Base-by-base conservation (phyloP, 1,140 invertebrate species). In the Meloidogyne exigua region DNA sequence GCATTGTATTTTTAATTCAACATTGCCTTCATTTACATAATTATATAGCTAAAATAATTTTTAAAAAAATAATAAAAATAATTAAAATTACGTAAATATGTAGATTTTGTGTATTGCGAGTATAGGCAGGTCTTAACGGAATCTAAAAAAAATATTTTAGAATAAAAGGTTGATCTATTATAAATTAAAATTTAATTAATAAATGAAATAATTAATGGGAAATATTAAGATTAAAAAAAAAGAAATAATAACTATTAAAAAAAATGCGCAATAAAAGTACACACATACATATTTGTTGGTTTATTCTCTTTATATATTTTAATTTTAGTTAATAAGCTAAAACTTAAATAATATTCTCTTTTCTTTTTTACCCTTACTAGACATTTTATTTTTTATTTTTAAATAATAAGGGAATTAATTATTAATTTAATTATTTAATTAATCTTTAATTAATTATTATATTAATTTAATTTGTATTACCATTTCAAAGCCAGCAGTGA, bases 401-500 rank as follows among this genome's bases (percentile, higher is more conserved):
- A n/a, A n/a, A n/a, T n/a, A n/a, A n/a, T n/a, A n/a, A n/a, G n/a
- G n/a, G n/a, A n/a, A n/a, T n/a, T n/a, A n/a, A n/a, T n/a, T n/a
- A n/a, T n/a, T 32, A 32, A 32, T 23, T 9, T 65, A 72, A 23
- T 11, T 57, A 72, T 63, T 57, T 72, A 13, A 63, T 21, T 4
- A 65, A 39, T 10, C 28, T 65, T 21, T 32, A 32, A n/a, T n/a
- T n/a, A 32, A 32, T 32, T 32, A 32, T 3, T 32, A 32, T 3
- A 32, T 32, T 32, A 32, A 32, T 3, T 32, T 3, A 32, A 3
- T 32, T 3, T 32, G 28, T 32, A n/a, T n/a, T n/a, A 73, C 72
- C 72, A 73, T 21, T 73, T 73, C 72, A 65, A 73, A 73, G 2
- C 21, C 72, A 11, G 72, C 1, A 13, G 21, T 39, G 26, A 73